Evolutionary conservation across 2,888 invertebrate genomes (phyloP).

Genomic region (Tineola bisselliella): DNA sequence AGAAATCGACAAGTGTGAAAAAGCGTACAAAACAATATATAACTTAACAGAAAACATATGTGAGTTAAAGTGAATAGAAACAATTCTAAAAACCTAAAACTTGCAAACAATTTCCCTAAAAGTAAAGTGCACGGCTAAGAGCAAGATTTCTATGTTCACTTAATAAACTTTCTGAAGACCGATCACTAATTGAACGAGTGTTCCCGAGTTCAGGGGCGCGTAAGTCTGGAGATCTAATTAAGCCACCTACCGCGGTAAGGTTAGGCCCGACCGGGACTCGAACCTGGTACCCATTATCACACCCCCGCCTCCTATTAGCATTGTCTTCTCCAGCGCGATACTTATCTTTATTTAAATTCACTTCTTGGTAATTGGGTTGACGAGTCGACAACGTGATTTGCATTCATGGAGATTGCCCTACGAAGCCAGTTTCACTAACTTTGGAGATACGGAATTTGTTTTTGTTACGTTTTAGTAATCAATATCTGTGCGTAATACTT

Average conservation of each 20-base stretch:
- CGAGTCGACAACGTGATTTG: slow-evolving; percentile 69
- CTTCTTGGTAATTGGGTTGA: slow-evolving; percentile 69
- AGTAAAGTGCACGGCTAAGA: too few species aligned
- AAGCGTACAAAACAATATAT: slow-evolving; percentile 11
- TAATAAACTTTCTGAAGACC: slow-evolving; percentile 49
- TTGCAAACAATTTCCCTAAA: too few species aligned
- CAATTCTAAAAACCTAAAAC: background rate
- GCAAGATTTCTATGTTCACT: background rate
- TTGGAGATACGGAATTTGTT: slow-evolving; percentile 52
- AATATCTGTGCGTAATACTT: background rate
- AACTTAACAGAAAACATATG: slow-evolving; percentile 9
- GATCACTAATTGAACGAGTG: slow-evolving; percentile 66
- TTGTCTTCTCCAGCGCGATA: slow-evolving; percentile 67
- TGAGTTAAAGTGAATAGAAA: background rate
- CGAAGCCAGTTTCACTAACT: slow-evolving; percentile 45
- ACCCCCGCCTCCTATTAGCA: slow-evolving; percentile 65
- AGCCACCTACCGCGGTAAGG: slow-evolving; percentile 50
- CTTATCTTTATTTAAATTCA: slow-evolving; percentile 70
- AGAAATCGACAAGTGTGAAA: slow-evolving; percentile 3
- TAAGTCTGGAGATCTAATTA: slow-evolving; percentile 64
- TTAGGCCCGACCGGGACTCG: slow-evolving; percentile 6
- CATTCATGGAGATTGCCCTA: slow-evolving; percentile 66
- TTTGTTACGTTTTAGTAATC: slow-evolving; percentile 38
- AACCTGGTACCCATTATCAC: slow-evolving; percentile 42
- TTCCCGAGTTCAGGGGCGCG: slow-evolving; percentile 53